Evolutionary conservation across 2,797 vertebrate species (phyloP).

Genomic region (Pyrocephalus nanus): DNA sequence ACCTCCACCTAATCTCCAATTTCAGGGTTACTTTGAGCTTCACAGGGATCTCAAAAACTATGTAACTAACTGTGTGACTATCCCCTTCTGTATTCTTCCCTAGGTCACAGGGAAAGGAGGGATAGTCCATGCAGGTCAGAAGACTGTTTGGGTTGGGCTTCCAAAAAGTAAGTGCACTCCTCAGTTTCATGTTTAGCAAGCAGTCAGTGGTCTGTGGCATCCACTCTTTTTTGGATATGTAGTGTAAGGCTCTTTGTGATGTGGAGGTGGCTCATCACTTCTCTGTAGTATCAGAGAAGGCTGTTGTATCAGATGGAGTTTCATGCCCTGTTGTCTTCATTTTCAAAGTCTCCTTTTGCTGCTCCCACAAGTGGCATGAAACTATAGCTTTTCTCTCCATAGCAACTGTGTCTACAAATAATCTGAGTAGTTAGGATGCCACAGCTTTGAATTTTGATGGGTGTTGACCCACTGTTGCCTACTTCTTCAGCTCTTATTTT

Average conservation of each 20-base stretch:
- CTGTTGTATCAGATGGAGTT: background rate
- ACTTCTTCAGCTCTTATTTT: background rate
- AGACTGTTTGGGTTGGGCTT: conserved; percentile 52
- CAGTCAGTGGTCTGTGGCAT: background rate
- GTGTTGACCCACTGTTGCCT: background rate
- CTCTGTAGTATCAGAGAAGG: background rate
- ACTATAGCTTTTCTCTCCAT: background rate
- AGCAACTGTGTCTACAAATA: background rate
- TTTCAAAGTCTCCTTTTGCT: background rate
- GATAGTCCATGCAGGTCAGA: conserved; percentile 49
- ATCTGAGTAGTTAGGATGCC: background rate
- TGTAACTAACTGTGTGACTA: background rate
- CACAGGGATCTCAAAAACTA: background rate
- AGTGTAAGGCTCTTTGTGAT: background rate
- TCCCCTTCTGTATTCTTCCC: background rate
- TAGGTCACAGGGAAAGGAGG: conserved; percentile 53
- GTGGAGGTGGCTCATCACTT: background rate
- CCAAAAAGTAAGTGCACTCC: conserved; percentile 40
- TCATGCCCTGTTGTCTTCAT: background rate
- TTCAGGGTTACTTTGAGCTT: background rate
- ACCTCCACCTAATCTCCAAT: accelerated
- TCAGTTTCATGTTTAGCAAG: background rate
- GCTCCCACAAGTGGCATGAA: background rate
- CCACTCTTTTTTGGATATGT: background rate
- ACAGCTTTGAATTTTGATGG: background rate